A percentile compares a stretch with the other conserved stretches of the same genome.
Conservation (phyloP, 2,888 invertebrate species). For the Pammene fasciana region DNA sequence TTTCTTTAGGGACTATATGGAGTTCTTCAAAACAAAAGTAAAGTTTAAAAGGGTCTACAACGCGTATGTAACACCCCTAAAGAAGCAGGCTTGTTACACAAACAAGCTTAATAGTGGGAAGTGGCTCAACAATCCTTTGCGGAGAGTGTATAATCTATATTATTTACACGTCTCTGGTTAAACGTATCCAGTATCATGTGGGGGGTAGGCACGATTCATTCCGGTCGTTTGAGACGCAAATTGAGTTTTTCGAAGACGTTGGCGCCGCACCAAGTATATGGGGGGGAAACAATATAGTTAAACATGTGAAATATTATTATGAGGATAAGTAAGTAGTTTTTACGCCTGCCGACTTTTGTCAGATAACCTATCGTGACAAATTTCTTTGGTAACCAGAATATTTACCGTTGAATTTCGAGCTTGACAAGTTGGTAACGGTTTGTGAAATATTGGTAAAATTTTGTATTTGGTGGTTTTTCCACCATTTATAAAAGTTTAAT, state of each 20-base stretch:
- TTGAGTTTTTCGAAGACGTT: slow-evolving; percentile 38
- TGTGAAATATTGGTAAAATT: no score
- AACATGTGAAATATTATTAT: slow-evolving; percentile 24
- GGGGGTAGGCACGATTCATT: slow-evolving; percentile 18
- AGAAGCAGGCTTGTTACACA: no score
- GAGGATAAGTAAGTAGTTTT: slow-evolving; percentile 4
- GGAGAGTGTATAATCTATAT: background rate
- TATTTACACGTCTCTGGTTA: background rate
- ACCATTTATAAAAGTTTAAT: no score
- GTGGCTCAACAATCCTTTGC: no score
- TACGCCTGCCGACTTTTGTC: slow-evolving; percentile 2
- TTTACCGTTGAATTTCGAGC: no score
- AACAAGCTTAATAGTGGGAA: no score
- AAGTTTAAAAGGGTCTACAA: no score
- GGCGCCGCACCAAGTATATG: slow-evolving; percentile 32
- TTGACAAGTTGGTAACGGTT: no score
- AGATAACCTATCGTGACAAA: background rate
- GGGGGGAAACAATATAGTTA: slow-evolving; percentile 17
- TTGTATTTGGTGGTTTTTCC: no score
- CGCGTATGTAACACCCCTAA: no score
- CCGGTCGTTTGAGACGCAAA: slow-evolving; percentile 39
- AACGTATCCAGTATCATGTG: slow-evolving; percentile 2
- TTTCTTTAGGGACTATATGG: no score
- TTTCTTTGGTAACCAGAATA: background rate
- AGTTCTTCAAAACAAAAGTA: no score